These are phyloP conservation scores for Pachypsylla venusta DNA, from an alignment of 1,140 invertebrate genomes.

Conservation along the genomic window DNA sequence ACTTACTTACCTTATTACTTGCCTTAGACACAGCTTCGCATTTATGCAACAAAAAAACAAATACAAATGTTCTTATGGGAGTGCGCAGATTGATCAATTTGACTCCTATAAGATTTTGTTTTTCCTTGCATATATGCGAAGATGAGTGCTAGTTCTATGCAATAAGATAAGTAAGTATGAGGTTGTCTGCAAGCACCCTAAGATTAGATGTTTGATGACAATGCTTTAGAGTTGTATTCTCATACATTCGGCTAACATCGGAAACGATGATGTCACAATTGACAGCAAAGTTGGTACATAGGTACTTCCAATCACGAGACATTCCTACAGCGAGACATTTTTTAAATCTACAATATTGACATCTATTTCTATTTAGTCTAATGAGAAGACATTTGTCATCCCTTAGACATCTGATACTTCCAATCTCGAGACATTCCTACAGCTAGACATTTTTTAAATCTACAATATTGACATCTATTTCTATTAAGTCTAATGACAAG, in stretches of 20 bases:
- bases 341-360: conserved; percentile 96
- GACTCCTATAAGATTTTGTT: no score
- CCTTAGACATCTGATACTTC: conserved; percentile 52
- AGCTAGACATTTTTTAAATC: conserved; percentile 95
- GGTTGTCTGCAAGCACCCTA: no score
- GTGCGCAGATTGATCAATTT: no score
- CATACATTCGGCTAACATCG: no score
- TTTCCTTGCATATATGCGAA: no score
- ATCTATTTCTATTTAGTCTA: conserved; percentile 88
- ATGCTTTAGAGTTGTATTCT: not conserved
- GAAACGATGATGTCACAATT: not conserved
- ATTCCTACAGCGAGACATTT: conserved; percentile 97
- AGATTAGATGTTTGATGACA: not conserved
- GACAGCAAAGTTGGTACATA: not conserved
- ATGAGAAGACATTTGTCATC: conserved; percentile 96
- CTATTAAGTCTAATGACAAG: conserved; percentile 88
- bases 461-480: conserved; percentile 95
- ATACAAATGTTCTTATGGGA: no score
- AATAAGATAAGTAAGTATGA: no score
- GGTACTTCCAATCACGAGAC: conserved; percentile 87
- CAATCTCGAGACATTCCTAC: conserved; percentile 97
- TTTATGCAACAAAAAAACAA: no score
- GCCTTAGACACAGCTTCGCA: no score
- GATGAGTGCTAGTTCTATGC: no score
- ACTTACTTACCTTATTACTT: no score